Evolutionary conservation across 2,113 vertebrate genomes (phyloP), one percentile per base, ranked within the genome.

Genomic region (Takifugu bimaculatus): DNA sequence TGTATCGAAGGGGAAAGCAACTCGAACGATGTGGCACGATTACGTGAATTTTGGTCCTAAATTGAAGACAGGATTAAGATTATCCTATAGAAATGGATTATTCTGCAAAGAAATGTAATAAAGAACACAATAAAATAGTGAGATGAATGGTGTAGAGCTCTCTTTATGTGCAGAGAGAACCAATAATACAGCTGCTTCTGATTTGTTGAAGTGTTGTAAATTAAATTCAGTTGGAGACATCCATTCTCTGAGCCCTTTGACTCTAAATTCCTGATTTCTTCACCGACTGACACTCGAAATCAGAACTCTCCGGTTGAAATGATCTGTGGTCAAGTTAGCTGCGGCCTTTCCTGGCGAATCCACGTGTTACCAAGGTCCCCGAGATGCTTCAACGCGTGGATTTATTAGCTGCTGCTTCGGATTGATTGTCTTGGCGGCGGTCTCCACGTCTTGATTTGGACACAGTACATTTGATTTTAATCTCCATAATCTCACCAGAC

Each of bases 401-500:
- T 39, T 10, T 11, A 32, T 32, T 32, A 32, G 29, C 29, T 32
- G 29, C 29, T 32, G 29, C 29, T 70, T 68, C 49, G 39, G 60
- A 54, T 1, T 60, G 61, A 71, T 73, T 45, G 63, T 49, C 51
- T 51, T 60, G 62, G 56, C 75, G 65, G 79, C 63, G 62, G 66
- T 65, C 68, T 68, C 14, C 5, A 57, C 55, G 58, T 73, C 13
- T 15, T 42, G 43, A 48, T 10, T 39, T 39, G 35, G 35, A 10
- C 35, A 39, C 7, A 35, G 51, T 2, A 50, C 83, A 86, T 85
- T 85, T 90, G 88, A 71, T 81, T 88, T 75, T 58, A 79, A 82
- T 88, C 60, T 56, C 6, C 4, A 3, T 35, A 47, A 63, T 76
- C n/a, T 47, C 61, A 59, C 64, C 72, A 76, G 67, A 69, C 70